Evolutionary conservation across 1,140 invertebrate genomes (phyloP).

Genomic region (Micrasema minimum): DNA sequence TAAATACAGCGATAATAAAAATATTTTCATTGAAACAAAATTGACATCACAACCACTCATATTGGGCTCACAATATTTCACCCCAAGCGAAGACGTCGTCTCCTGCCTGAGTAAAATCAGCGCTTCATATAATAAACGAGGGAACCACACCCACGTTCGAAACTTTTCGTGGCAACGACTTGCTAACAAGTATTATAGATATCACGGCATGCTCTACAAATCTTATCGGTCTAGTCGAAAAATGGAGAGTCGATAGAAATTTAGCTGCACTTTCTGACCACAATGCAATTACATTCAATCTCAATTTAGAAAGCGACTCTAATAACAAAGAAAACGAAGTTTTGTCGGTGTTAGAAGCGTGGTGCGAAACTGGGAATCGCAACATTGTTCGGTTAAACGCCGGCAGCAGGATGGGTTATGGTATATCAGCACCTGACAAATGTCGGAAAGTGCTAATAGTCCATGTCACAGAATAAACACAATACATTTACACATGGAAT

Average conservation of each 20-base stretch:
- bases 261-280: not conserved
- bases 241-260: not conserved
- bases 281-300: not conserved
- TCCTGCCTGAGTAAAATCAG: not conserved
- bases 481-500: too few relatives aligned
- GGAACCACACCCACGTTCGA: not conserved
- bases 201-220: not conserved
- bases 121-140: not conserved
- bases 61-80: not conserved
- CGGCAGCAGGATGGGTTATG: too few relatives aligned
- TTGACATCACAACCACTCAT: not conserved
- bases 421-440: too few relatives aligned
- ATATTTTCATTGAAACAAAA: not conserved
- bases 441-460: too few relatives aligned
- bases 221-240: not conserved
- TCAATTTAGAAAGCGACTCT: too few relatives aligned
- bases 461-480: too few relatives aligned
- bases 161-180: not conserved
- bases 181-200: not conserved
- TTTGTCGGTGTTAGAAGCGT: too few relatives aligned
- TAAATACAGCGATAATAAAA: not conserved
- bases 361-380: too few relatives aligned
- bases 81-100: not conserved
- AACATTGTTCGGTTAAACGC: too few relatives aligned
- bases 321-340: too few relatives aligned